These are phyloP conservation scores for Melanostoma mellinum DNA, from an alignment of 2,888 invertebrate species.

Conservation along the genomic window DNA sequence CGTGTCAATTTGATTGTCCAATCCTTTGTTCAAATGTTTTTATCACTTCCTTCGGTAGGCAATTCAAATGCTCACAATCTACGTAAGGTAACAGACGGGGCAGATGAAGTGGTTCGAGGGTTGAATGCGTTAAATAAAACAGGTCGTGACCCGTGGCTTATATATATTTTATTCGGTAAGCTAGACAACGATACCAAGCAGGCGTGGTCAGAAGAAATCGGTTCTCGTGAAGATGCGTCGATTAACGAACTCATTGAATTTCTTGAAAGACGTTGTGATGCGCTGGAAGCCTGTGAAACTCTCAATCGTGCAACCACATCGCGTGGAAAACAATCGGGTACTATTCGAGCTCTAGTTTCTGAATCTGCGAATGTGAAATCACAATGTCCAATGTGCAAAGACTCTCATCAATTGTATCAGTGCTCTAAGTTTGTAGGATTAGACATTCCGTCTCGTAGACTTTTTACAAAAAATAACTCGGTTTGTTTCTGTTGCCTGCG, in stretches of 20 bases:
- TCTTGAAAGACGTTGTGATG: conserved; percentile 5
- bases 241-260: conserved; percentile 10
- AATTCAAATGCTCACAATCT: conserved; percentile 2
- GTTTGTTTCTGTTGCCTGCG: not conserved
- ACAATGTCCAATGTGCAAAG: conserved; percentile 17
- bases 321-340: conserved; percentile 17
- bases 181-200: conserved; percentile 8
- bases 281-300: conserved; percentile 13
- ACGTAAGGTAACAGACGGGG: conserved; percentile 13
- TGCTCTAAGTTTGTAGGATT: conserved; percentile 10
- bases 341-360: conserved; percentile 11
- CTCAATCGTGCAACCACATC: not conserved
- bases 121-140: conserved; percentile 18
- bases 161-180: conserved; percentile 8
- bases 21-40: conserved; percentile 13
- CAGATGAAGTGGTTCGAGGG: conserved; percentile 31
- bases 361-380: not conserved
- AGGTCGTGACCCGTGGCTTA: conserved; percentile 19
- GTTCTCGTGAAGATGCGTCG: not conserved
- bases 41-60: conserved; percentile 9
- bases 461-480: conserved; percentile 2
- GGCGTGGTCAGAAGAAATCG: conserved; percentile 14
- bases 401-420: not conserved
- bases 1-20: too few relatives aligned
- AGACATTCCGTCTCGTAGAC: conserved; percentile 16